Percentiles rank a stretch among this genome's conserved stretches.
Evolutionary conservation across 2,797 vertebrate genomes (phyloP).

Genomic region (Chelonia mydas): DNA sequence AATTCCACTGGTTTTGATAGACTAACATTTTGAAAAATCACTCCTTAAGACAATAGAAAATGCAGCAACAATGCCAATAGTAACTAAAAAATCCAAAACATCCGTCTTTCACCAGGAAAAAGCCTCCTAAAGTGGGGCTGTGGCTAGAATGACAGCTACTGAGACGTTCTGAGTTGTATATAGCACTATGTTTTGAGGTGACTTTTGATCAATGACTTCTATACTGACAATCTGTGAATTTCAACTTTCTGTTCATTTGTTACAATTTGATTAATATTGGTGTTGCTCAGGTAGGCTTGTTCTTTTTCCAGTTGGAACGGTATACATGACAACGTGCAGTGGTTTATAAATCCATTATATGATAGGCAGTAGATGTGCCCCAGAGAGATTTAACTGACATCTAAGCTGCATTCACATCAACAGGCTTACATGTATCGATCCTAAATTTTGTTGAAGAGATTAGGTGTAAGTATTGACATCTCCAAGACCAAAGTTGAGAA

Average conservation of each 20-base stretch:
- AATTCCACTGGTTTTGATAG: conserved; percentile 8
- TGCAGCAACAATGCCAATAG: background rate
- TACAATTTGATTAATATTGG: background rate
- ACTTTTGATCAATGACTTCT: background rate
- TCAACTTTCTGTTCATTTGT: background rate
- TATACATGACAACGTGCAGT: rapidly evolving
- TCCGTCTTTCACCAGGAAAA: background rate
- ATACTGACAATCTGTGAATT: background rate
- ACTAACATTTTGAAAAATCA: conserved; percentile 31
- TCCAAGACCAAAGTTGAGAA: background rate
- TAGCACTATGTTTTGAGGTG: background rate
- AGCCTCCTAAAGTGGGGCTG: rapidly evolving
- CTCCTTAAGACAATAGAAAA: conserved; percentile 10
- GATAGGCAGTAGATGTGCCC: background rate
- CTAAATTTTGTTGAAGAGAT: background rate
- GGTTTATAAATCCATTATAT: background rate
- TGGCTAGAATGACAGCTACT: background rate
- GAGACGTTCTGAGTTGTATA: background rate
- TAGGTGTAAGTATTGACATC: background rate
- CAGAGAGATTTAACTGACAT: background rate
- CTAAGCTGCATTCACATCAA: background rate
- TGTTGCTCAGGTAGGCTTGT: background rate
- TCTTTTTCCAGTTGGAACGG: background rate
- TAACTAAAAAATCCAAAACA: background rate
- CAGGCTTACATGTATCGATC: background rate